Percentiles rank a stretch among this genome's conserved stretches.
phyloP scores from a whole-genome alignment of 1,140 invertebrate species.

The Eriosoma lanigerum region DNA sequence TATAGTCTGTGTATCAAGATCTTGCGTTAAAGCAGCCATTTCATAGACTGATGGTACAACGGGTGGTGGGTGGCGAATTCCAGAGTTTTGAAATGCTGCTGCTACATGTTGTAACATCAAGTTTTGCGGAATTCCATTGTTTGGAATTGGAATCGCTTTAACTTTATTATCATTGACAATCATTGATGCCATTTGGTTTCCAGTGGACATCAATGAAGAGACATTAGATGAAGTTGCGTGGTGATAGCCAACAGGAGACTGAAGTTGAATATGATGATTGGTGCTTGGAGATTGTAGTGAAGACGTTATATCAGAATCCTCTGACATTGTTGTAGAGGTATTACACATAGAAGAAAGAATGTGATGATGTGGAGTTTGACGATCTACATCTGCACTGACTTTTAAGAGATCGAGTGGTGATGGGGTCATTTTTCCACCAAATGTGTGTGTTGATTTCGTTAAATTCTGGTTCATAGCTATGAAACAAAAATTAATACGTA shows the following conservation, averaged over 20 bases:
- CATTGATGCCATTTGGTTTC: conserved; percentile 31
- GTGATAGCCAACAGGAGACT: conserved; percentile 28
- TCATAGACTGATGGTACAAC: conserved; percentile 83
- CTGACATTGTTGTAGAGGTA: conserved; percentile 59
- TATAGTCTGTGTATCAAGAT: conserved; percentile 93
- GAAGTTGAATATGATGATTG: conserved; percentile 40
- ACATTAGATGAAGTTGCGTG: conserved; percentile 23
- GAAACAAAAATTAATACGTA: conserved; percentile 6
- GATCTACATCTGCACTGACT: conserved; percentile 39
- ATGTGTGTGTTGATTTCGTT: conserved; percentile 53
- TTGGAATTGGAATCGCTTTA: conserved; percentile 16
- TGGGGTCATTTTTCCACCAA: conserved; percentile 51
- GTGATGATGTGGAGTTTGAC: conserved; percentile 51
- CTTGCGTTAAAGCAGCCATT: conserved; percentile 93
- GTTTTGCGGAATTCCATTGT: conserved; percentile 35
- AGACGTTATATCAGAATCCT: conserved; percentile 66
- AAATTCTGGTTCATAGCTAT: conserved; percentile 44
- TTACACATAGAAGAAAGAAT: conserved; percentile 53
- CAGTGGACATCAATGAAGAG: conserved; percentile 17
- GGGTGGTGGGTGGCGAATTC: conserved; percentile 75
- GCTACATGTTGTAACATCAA: conserved; percentile 63
- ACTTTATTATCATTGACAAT: conserved; percentile 42
- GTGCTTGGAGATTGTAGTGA: conserved; percentile 64
- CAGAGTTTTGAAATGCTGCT: conserved; percentile 69
- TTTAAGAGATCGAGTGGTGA: conserved; percentile 49